A percentile compares a stretch with the other conserved stretches of the same genome.
Conservation (phyloP, 2,888 invertebrate genomes). For the Coronaproctus castanopsis region DNA sequence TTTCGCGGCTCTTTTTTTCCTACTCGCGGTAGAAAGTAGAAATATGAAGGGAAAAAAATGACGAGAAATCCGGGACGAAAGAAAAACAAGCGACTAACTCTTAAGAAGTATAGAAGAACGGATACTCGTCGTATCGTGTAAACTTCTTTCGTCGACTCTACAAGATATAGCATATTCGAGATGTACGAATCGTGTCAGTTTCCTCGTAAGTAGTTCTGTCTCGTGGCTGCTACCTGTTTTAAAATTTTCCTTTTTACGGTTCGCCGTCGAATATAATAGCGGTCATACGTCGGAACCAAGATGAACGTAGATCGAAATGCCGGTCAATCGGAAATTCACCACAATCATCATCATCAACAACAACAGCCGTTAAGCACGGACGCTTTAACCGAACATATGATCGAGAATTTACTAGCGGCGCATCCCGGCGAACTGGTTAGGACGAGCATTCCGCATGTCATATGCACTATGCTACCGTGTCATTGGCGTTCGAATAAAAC, state of each 20-base stretch:
- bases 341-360: constrained; percentile 15
- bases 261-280: not conserved
- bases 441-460: constrained; percentile 87
- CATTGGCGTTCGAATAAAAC: constrained; percentile 98
- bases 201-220: too few relatives aligned
- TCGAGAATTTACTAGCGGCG: constrained; percentile 66
- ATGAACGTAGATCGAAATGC: not conserved
- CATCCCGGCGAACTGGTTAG: constrained; percentile 82
- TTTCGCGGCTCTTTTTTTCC: constrained; percentile 12
- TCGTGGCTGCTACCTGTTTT: constrained; percentile 6
- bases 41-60: too few relatives aligned
- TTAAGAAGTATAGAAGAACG: too few relatives aligned
- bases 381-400: constrained; percentile 57
- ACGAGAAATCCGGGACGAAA: too few relatives aligned
- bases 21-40: too few relatives aligned
- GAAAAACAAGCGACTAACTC: too few relatives aligned
- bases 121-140: too few relatives aligned
- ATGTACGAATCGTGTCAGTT: too few relatives aligned
- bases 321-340: constrained; percentile 9
- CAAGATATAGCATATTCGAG: too few relatives aligned
- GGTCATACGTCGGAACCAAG: not conserved
- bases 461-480: constrained; percentile 66
- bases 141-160: too few relatives aligned
- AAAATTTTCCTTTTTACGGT: not conserved
- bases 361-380: constrained; percentile 53